phyloP scores from a whole-genome alignment of 2,113 vertebrate genomes.

The Holacanthus passer region DNA sequence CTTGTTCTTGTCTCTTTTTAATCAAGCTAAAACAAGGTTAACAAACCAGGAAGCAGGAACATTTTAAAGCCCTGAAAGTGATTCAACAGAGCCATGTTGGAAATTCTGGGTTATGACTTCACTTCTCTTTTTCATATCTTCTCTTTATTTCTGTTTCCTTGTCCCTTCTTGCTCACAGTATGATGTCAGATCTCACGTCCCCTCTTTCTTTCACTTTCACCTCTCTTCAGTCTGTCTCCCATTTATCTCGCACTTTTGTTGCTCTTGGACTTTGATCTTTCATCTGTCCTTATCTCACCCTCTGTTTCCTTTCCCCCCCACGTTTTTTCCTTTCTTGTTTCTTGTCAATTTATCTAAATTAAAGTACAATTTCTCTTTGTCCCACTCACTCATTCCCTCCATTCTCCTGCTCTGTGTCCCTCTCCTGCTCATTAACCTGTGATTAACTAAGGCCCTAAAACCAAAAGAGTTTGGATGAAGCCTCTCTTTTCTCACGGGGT shows the following conservation, averaged over 20 bases:
- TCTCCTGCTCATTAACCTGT: slow-evolving; percentile 61
- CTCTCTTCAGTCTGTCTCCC: background rate
- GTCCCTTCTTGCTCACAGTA: background rate
- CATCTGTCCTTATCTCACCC: slow-evolving; percentile 11
- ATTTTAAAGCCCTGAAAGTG: background rate
- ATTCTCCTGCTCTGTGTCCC: background rate
- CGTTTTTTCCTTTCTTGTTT: background rate
- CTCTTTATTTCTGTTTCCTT: background rate
- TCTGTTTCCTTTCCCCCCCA: background rate
- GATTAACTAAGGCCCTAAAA: slow-evolving; percentile 58
- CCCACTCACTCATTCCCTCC: background rate
- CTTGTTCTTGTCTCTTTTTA: no score
- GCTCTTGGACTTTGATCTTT: slow-evolving; percentile 27
- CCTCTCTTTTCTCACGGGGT: slow-evolving; percentile 66
- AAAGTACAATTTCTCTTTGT: background rate
- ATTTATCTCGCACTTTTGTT: background rate
- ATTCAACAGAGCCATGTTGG: background rate
- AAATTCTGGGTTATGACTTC: background rate
- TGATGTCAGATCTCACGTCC: background rate
- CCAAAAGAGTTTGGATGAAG: slow-evolving; percentile 52
- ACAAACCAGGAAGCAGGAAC: background rate
- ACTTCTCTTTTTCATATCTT: background rate
- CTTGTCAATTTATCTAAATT: slow-evolving; percentile 22
- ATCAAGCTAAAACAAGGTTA: background rate
- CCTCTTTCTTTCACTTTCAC: slow-evolving; percentile 25